Conservation (phyloP, 2,888 invertebrate species). For the Caenorhabditis sp. region DNA sequence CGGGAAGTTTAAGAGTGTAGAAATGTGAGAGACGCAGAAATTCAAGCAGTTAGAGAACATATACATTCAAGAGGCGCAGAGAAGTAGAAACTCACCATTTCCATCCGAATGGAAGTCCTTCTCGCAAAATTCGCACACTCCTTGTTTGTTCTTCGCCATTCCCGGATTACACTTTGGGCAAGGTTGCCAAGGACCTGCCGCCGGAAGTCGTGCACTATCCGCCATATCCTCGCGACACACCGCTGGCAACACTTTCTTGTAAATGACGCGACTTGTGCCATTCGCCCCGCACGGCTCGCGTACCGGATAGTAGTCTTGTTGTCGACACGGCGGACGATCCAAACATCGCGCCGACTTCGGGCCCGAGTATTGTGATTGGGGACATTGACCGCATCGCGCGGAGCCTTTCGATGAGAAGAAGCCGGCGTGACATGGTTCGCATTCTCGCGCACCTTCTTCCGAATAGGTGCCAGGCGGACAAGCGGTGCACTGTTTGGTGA, state of each 20-base stretch:
- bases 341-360: constrained; percentile 74
- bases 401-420: constrained; percentile 73
- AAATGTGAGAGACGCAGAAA: no score
- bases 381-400: constrained; percentile 72
- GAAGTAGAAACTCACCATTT: constrained; percentile 62
- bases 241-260: constrained; percentile 75
- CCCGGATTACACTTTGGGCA: constrained; percentile 76
- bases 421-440: constrained; percentile 74
- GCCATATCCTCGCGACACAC: constrained; percentile 74
- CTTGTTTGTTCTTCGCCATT: constrained; percentile 72
- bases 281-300: constrained; percentile 73
- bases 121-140: constrained; percentile 75
- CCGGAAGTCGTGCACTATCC: constrained; percentile 69
- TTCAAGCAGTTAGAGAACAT: no score
- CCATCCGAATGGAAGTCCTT: constrained; percentile 73
- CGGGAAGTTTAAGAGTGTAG: no score
- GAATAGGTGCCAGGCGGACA: constrained; percentile 74
- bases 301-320: constrained; percentile 74
- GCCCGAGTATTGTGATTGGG: constrained; percentile 68
- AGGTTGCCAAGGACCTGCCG: constrained; percentile 55
- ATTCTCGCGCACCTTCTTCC: constrained; percentile 71
- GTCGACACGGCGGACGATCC: constrained; percentile 74
- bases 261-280: constrained; percentile 71
- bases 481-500: constrained; percentile 74
- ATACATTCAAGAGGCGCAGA: no score